Base-by-base conservation (phyloP, 2,113 vertebrate species). In the Panurus biarmicus region DNA sequence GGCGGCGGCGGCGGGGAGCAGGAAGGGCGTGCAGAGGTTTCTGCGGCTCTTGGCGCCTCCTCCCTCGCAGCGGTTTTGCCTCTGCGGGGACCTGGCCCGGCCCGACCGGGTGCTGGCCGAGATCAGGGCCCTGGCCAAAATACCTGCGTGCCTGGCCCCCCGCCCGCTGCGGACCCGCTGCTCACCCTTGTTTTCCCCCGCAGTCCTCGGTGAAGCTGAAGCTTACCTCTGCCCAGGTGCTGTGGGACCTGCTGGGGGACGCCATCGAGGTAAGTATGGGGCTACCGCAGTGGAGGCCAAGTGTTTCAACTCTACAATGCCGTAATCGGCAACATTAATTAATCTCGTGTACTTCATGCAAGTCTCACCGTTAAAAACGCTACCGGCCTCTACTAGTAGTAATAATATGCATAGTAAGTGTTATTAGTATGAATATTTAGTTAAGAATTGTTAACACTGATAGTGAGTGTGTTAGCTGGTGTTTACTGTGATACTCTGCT, bases 201-300 rank as follows among this genome's bases (percentile, higher is more conserved):
- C 97, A 99, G 99, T 99, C 99, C 36, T 99, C 99, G 7, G 98
- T 99, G 89, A 99, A 99, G 91, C 98, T 99, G 98, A 98, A 98
- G 95, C 97, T 99, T 56, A 98, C 99, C 35, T 99, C 99, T 75
- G 98, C 96, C 84, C 99, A 99, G 96, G 98, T 99, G 91, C 96
- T 99, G 74, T 98, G 98, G 93, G 98, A 99, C 86, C 97, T 99
- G 60, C 98, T 99, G 57, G 99, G 98, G 12, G 98, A 98, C 42
- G 97, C 97, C 31, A 98, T 99, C 58, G 99, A 99, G 69, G 99
- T 99, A 96, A 98, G 99, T 65, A 12, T 6, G 36, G 35, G 38
- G n/a, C 17, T 17, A 4, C 8, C 4, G 6, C 31, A 5, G 5
- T 9, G 20, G 14, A 9, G n/a, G n/a, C 7, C 9, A 24, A 24